Base-by-base conservation (phyloP, 2,888 invertebrate species). In the Prionchulus punctatus region DNA sequence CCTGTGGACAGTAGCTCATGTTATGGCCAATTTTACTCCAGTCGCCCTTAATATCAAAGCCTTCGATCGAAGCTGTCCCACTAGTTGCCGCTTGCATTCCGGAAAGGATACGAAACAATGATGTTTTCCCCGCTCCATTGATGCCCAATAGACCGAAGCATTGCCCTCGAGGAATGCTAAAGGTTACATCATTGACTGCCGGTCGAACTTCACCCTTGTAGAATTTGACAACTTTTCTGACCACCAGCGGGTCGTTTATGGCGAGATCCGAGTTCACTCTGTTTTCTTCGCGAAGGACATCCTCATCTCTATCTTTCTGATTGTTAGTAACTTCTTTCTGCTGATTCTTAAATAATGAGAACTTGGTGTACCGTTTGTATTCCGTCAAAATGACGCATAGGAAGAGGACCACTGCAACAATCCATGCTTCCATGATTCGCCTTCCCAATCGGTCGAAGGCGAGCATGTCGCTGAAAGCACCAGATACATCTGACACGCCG, bases 61-160 rank as follows among this genome's bases (percentile, higher is more conserved):
- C 85, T 43, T 82, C 82, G 30, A 86, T 79, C 30, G 61, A 47
- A 50, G 71, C 70, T 65, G 66, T 60, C 51, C 71, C 71, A 36
- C 60, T 61, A 2, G 64, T 66, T 1, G 70, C 67, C 27, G 55
- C 18, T 18, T 30, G 18, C n/a, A 30, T 86, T 0, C 85, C 85
- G 2, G 83, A 86, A 57, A 88, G 82, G 64, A 87, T 85, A 73
- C 82, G 84, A 80, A 88, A 82, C 1, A 85, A 82, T 12, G 87
- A 86, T 2, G 86, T 86, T 75, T 88, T 88, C 1, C 87, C 86
- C 1, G 86, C 86, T 0, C 86, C 86, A 64, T 86, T 87, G 66
- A 86, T 86, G 0, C 87, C 87, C 15, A 87, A 74, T 27, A 87
- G 76, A 0, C 86, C 87, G 67, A 87, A 83, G 21, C 87, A 85